phyloP scores from a whole-genome alignment of 2,797 vertebrate species.

The Clarias platycephalus region DNA sequence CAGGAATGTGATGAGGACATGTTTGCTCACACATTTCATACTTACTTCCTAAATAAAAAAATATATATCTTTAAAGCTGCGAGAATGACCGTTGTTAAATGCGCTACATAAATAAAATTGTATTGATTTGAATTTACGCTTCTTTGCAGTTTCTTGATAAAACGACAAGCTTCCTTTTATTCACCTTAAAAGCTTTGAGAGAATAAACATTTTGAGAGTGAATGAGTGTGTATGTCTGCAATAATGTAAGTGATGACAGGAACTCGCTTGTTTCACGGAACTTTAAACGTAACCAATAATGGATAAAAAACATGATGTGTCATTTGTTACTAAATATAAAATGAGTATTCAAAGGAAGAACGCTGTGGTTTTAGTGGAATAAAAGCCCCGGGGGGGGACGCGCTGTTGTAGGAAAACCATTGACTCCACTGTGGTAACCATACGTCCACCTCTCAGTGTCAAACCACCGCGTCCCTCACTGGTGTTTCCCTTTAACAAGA shows the following conservation, averaged over 20 bases:
- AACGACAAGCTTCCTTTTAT: background rate
- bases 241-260: background rate
- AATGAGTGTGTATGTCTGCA: background rate
- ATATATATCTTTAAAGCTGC: too few species aligned
- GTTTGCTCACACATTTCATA: too few species aligned
- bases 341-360: background rate
- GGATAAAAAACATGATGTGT: background rate
- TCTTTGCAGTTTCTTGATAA: background rate
- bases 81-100: too few species aligned
- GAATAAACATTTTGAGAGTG: background rate
- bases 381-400: background rate
- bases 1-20: too few species aligned
- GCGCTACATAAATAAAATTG: too few species aligned
- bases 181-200: background rate
- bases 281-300: background rate
- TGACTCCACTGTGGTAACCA: background rate
- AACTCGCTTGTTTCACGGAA: background rate
- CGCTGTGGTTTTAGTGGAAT: background rate
- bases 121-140: too few species aligned
- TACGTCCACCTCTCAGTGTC: background rate
- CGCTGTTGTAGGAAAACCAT: background rate
- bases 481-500: too few species aligned
- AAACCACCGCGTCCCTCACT: too few species aligned
- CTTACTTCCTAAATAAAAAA: too few species aligned
- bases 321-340: background rate